These are phyloP conservation scores for Astur gentilis DNA, from an alignment of 2,113 vertebrate species.

Conservation along the genomic window DNA sequence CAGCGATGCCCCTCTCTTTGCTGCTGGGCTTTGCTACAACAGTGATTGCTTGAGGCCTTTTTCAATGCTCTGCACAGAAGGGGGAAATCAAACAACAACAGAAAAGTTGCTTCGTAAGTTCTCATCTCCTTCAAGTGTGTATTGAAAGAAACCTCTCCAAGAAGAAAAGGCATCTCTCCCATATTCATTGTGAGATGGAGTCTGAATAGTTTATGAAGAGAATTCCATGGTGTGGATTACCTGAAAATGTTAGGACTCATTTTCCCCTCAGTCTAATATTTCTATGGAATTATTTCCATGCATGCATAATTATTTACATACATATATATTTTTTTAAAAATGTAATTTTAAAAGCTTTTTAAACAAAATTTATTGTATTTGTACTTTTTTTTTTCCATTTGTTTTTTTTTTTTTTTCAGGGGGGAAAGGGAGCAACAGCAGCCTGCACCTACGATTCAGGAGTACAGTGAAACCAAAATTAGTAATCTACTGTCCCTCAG, in stretches of 20 bases:
- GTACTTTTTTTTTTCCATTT: not conserved
- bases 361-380: not conserved
- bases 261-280: not conserved
- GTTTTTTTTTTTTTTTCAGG: not conserved
- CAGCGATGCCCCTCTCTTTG: not conserved
- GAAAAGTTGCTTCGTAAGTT: not conserved
- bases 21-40: not conserved
- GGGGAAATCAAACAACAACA: not conserved
- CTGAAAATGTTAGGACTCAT: not conserved
- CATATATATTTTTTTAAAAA: not conserved
- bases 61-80: not conserved
- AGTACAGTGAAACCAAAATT: not conserved
- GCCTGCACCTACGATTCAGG: not conserved
- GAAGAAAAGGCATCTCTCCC: not conserved
- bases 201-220: not conserved
- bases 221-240: not conserved
- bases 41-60: not conserved
- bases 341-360: not conserved
- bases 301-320: not conserved
- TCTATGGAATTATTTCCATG: not conserved
- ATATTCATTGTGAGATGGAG: not conserved
- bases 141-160: not conserved
- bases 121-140: not conserved
- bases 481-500: not conserved
- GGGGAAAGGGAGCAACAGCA: not conserved